Conservation (phyloP, 2,113 vertebrate species). For the Elachura formosa region DNA sequence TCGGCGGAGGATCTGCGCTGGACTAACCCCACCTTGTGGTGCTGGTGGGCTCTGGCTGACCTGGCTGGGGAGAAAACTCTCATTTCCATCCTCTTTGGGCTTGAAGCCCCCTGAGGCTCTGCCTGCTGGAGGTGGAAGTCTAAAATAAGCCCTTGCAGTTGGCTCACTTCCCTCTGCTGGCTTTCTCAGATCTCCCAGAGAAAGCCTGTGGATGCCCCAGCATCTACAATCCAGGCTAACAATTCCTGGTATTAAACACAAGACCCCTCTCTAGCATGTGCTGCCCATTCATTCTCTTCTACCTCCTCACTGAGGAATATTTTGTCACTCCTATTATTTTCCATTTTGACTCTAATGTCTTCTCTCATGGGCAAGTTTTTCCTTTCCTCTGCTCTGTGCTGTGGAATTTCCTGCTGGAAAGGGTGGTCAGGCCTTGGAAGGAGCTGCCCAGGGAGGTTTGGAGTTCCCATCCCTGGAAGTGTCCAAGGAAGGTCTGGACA, state of each 20-base stretch:
- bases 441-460: background rate
- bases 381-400: background rate
- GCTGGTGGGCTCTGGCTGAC: background rate
- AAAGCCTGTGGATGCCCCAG: background rate
- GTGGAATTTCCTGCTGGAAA: background rate
- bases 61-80: background rate
- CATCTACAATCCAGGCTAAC: background rate
- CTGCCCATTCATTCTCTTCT: background rate
- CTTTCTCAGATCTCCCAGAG: background rate
- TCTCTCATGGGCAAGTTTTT: fast-evolving
- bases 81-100: background rate
- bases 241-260: background rate
- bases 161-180: background rate
- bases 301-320: background rate
- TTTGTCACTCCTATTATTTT: background rate
- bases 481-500: fast-evolving
- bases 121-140: constrained; percentile 7
- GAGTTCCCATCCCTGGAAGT: background rate
- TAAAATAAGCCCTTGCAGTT: background rate
- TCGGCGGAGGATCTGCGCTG: background rate
- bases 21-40: constrained; percentile 62
- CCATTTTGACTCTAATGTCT: background rate
- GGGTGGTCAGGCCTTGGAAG: background rate
- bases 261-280: fast-evolving
- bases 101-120: background rate